Evolutionary conservation across 2,797 vertebrate genomes (phyloP), one percentile per base, ranked within the genome.

Genomic region (Darevskia mixta): DNA sequence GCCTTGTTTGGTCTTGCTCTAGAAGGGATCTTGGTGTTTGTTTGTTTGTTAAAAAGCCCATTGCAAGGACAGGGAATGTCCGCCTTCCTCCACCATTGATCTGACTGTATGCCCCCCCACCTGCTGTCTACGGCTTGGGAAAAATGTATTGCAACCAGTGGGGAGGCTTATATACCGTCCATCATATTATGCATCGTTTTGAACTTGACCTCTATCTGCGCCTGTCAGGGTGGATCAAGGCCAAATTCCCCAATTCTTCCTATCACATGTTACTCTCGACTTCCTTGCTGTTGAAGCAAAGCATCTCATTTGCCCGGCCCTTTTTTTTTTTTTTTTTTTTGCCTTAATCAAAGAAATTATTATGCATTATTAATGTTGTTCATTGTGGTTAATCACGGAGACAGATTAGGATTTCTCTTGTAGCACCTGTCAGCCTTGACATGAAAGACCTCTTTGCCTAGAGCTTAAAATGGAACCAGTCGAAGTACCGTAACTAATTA

Each of bases 401-500:
- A 86, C 83, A 91, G 69, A 92, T 92, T 88, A 90, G 15, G 91
- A 91, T 78, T 87, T 80, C 79, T 91, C 83, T 84, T 86, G 61
- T 90, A 87, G 88, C 67, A 3, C 78, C 6, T 91, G 27, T 73
- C 0, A 0, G 72, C 82, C 61, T 73, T 90, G 88, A 84, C 88
- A 83, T 91, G 88, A 93, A 94, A 93, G 82, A 73, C 20, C 0
- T 85, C 32, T 94, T 94, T 94, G 88, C 89, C 72, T 87, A 72
- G 66, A 93, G 86, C 89, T 82, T 88, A 86, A 64, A 89, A 87
- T 90, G 75, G 55, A 79, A 93, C 86, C 69, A 93, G 9, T 86
- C 91, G 86, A 86, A 92, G 61, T 78, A 88, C 92, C 64, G 73
- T 79, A 79, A 82, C 78, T 86, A 84, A 91, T 94, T 95, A 95